These are phyloP conservation scores for Dione juno DNA, from an alignment of 2,888 invertebrate species.

Conservation along the genomic window DNA sequence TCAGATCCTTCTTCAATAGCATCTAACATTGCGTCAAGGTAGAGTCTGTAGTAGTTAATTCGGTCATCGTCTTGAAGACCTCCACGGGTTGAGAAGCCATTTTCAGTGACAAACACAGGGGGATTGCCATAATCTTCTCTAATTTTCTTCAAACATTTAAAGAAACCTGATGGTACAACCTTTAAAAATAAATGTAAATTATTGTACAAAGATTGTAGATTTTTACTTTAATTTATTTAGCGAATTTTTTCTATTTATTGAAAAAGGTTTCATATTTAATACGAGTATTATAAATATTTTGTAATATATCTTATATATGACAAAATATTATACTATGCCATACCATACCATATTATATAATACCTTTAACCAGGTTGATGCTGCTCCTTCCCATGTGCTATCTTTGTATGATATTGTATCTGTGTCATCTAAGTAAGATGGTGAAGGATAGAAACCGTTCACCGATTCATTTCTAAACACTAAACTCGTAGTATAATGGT, in stretches of 20 bases:
- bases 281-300: not conserved
- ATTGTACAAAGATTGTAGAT: not conserved
- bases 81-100: constrained; percentile 61
- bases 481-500: constrained; percentile 84
- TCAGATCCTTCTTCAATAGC: constrained; percentile 69
- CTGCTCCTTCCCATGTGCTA: constrained; percentile 49
- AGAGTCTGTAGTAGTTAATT: constrained; percentile 61
- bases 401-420: constrained; percentile 46
- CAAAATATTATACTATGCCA: too few relatives aligned
- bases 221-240: not conserved
- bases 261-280: not conserved
- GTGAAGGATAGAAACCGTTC: constrained; percentile 43
- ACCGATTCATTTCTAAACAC: constrained; percentile 61
- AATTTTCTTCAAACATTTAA: not conserved
- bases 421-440: constrained; percentile 53
- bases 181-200: too few relatives aligned
- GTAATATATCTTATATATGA: too few relatives aligned
- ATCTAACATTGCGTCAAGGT: constrained; percentile 64
- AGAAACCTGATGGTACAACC: not conserved
- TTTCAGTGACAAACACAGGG: constrained; percentile 81
- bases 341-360: too few relatives aligned
- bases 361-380: too few relatives aligned
- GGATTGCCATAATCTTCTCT: constrained; percentile 68
- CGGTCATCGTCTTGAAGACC: constrained; percentile 68
- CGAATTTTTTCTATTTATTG: too few relatives aligned